Base-by-base conservation (phyloP, 2,113 vertebrate species). In the Calonectris borealis region DNA sequence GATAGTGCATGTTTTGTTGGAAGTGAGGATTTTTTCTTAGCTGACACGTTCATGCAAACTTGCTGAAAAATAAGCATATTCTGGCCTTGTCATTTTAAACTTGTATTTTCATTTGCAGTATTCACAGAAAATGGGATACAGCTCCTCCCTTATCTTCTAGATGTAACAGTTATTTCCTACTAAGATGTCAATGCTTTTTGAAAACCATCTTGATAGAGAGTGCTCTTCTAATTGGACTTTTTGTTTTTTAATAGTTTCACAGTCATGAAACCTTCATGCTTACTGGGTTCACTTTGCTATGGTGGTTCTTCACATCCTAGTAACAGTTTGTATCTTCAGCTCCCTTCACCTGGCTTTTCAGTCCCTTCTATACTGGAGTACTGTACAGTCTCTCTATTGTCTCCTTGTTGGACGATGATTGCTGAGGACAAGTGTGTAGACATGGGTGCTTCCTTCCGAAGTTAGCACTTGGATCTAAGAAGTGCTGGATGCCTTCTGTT, bases 41-140 rank as follows among this genome's bases (percentile, higher is more conserved):
- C 51, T 75, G 46, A 26, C 2, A 0, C 1, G 1, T 46, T 86
- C 0, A 1, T 46, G 12, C 29, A 38, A 3, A 36, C 18, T 64
- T 55, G 14, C 4, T 75, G 65, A 65, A 70, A 91, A 65, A 17
- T 0, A 1, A 69, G 6, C 11, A 2, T 85, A 24, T 79, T 82
- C 46, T 49, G 49, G 65, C 14, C 8, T 51, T 86, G 36, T 32
- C 10, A 11, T 36, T 73, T 60, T 60, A 70, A 68, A 78, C 21
- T 34, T 6, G 5, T 55, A 2, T 81, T 48, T 66, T 81, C 20
- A 29, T 58, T 60, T 64, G 52, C n/a, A 16, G 16, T 55, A 55
- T 19, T 25, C 27, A 31, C 14, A 55, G 72, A 44, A 77, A 82
- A 24, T 24, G 18, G 27, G 27, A 46, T 52, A 40, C 15, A 55